phyloP scores from a whole-genome alignment of 2,888 invertebrate species.

The Deilephila porcellus region DNA sequence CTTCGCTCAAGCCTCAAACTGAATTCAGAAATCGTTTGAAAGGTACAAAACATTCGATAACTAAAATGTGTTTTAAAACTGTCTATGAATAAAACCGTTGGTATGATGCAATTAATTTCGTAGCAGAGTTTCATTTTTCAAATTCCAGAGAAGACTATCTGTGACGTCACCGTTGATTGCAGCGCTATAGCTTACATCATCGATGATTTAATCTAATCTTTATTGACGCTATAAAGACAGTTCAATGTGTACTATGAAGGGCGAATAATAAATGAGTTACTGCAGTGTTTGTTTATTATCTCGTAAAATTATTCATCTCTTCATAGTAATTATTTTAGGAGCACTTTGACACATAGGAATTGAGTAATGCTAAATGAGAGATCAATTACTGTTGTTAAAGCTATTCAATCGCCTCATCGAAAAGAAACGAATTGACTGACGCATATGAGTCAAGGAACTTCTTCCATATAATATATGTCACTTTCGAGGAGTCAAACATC shows the following conservation, averaged over 20 bases:
- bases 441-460: background rate
- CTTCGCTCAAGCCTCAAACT: too few relatives aligned
- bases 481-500: background rate
- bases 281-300: too few relatives aligned
- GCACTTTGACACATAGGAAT: too few relatives aligned
- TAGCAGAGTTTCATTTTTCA: constrained; percentile 4
- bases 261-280: constrained; percentile 2
- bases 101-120: background rate
- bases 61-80: too few relatives aligned
- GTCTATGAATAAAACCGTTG: too few relatives aligned
- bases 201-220: constrained; percentile 40
- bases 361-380: constrained; percentile 1
- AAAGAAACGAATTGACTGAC: background rate
- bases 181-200: constrained; percentile 46
- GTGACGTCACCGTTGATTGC: constrained; percentile 26
- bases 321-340: too few relatives aligned
- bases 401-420: too few relatives aligned
- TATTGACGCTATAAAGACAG: constrained; percentile 28
- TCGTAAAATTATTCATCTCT: too few relatives aligned
- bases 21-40: too few relatives aligned
- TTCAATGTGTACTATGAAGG: constrained; percentile 19
- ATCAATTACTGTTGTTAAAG: background rate
- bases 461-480: constrained; percentile 13
- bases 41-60: too few relatives aligned
- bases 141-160: constrained; percentile 33